Base-by-base conservation (phyloP, 64 coral and sea anemone species). In the Pachyseris speciosa region DNA sequence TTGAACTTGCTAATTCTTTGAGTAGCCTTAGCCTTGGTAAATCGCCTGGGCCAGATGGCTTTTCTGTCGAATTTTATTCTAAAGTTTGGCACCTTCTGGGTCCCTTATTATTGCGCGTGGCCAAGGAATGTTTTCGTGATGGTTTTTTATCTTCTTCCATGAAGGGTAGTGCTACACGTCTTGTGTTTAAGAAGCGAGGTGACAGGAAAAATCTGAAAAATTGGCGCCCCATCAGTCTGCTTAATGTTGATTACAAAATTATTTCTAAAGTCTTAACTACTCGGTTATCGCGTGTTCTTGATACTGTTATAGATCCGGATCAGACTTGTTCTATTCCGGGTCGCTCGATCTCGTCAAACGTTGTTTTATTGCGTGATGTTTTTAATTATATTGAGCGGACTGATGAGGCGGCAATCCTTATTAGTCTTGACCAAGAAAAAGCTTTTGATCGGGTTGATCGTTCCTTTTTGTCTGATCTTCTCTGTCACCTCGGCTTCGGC, bases 211-310 rank as follows among this genome's bases (percentile, higher is more conserved):
- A 37, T 6, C 17, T 76, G 1, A 76, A 88, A 41, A 88, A 88
- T 28, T 75, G 70, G 36, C 44, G 72, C 2, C 69, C 85, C 1
- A 88, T 88, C 7, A 74, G 68, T 27, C 19, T 74, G n/a, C n/a
- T 88, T 7, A 89, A 89, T 63, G 37, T 43, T 0, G 86, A 74
- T 22, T 89, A 89, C 39, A 89, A 89, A 28, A 24, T 77, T 26
- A 0, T 64, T 19, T 70, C 86, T 20, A 89, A 61, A 20, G 44
- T 16, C 0, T 0, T 89, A 9, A 55, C 72, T 12, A 27, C 51
- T 4, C 47, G 86, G 2, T 31, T 89, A 11, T 7, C 31, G 17
- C 4, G 9, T 55, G 40, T 72, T 9, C 44, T 72, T 0, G 37
- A 12, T 10, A 11, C 9, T 13, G 12, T 72, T 16, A 31, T 72